Base-by-base conservation (phyloP, 1,140 invertebrate genomes). In the Tetramorium parvispinum region DNA sequence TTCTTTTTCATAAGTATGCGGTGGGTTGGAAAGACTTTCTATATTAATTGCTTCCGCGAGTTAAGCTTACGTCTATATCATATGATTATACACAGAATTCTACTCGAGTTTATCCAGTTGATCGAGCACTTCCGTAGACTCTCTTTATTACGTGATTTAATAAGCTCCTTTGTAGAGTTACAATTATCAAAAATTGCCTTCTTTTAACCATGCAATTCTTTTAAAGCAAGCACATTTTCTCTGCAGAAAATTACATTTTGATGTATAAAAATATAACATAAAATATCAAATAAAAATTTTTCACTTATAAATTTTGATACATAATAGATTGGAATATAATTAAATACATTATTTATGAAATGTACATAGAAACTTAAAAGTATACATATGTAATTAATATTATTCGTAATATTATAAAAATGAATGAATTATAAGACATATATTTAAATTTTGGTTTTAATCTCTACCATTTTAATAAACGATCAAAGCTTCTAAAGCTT, bases 21-120 rank as follows among this genome's bases (percentile, higher is more conserved):
- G 46, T 53, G 81, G 71, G 85, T 89, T 75, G 85, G 71, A 89
- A 83, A 86, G 79, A 91, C 90, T 91, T 91, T 91, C 87, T 91
- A 87, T 91, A 87, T 49, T 91, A 91, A 91, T 91, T 89, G 85
- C 70, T 87, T 91, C 87, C 87, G 85, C 27, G 71, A 57, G 53
- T 88, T 73, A 59, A 88, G 59, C 76, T 87, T 85, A 79, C 76
- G 61, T 87, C 32, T 61, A 16, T 46, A 57, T 55, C 59, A 51
- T 24, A 21, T 71, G 75, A 88, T 63, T 81, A 57, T 77, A 49
- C 55, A 66, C n/a, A 51, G 46, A 76, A 27, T 65, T 86, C 46
- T 78, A 21, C 59, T 76, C 27, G 43, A 75, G n/a, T 24, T 83
- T 66, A 75, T 78, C 37, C 53, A 27, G 24, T 49, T 66, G 59